Evolutionary conservation across 2,797 vertebrate species (phyloP), one percentile per base, ranked within the genome.

Genomic region (Tangara arthus): DNA sequence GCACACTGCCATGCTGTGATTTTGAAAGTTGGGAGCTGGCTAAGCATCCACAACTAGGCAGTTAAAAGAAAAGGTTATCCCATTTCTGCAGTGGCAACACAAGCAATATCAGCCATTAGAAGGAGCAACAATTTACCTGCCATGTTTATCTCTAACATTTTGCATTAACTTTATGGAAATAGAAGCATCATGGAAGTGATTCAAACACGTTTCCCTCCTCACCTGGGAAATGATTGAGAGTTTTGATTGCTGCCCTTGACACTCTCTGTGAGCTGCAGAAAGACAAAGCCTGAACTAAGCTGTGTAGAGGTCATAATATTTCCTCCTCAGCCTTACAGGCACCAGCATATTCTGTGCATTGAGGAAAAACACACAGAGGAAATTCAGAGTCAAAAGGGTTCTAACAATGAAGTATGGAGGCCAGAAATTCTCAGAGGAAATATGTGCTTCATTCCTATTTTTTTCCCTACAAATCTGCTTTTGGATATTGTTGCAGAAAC

Each of bases 241-340:
- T 1, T 0, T 13, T 65, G 42, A 55, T 59, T 0, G 0, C 28
- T 80, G 35, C 18, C 50, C 59, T 65, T 42, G 68, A 35, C n/a
- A 27, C 19, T 39, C 34, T 49, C 60, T 2, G 4, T 59, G 35
- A 89, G 49, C 68, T 57, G 12, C 12, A 52, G 66, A 46, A 82
- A 66, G 60, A 34, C 11, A 80, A 80, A 39, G 42, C 41, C 56
- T 49, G 21, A 87, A 19, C 32, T 66, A 65, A 79, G 17, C 20
- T 70, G 34, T 42, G 55, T 23, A 84, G 32, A 61, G 41, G 63
- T 84, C 39, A 42, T 56, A 66, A 46, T 30, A 30, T 63, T 70
- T 87, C 50, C 44, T 84, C 12, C 52, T 50, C 55, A 72, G 63
- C 28, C 35, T 66, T 52, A 27, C 28, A 44, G 32, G 71, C 50